phyloP scores from a whole-genome alignment of 2,888 invertebrate genomes.

The Polymixis lichenea region DNA sequence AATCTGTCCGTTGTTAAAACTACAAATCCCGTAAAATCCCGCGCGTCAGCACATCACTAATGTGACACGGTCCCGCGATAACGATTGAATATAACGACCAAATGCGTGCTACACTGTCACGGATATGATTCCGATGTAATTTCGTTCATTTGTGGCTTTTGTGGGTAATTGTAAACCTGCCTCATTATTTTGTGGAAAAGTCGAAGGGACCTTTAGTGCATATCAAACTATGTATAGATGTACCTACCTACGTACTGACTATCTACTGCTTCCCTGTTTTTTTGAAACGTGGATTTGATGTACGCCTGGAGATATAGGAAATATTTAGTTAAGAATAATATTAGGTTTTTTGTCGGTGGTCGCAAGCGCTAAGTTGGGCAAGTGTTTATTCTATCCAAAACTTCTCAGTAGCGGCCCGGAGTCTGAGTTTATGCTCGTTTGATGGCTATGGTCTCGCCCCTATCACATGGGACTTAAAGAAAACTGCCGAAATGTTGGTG shows the following conservation, averaged over 20 bases:
- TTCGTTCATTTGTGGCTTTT: constrained; percentile 30
- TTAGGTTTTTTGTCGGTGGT: too few relatives aligned
- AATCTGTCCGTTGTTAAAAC: constrained; percentile 34
- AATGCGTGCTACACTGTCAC: background rate
- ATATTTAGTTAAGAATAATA: background rate
- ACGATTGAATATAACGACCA: constrained; percentile 53
- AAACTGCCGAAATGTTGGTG: too few relatives aligned
- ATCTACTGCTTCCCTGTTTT: background rate
- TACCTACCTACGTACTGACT: background rate
- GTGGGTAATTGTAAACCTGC: background rate
- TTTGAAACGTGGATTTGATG: background rate
- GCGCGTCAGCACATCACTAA: constrained; percentile 53
- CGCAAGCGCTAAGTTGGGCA: too few relatives aligned
- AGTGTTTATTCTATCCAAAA: too few relatives aligned
- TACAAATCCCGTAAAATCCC: constrained; percentile 58
- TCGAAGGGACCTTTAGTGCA: background rate
- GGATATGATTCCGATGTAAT: constrained; percentile 38
- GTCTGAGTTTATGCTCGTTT: too few relatives aligned
- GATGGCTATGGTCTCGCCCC: too few relatives aligned
- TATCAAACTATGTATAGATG: background rate
- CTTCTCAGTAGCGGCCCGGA: too few relatives aligned
- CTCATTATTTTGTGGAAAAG: background rate
- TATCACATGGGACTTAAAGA: too few relatives aligned
- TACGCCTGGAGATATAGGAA: too few relatives aligned
- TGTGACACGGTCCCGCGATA: constrained; percentile 10